A percentile compares a stretch with the other conserved stretches of the same genome.
Conservation (phyloP, 2,888 invertebrate genomes). For the Trachelus stipa region DNA sequence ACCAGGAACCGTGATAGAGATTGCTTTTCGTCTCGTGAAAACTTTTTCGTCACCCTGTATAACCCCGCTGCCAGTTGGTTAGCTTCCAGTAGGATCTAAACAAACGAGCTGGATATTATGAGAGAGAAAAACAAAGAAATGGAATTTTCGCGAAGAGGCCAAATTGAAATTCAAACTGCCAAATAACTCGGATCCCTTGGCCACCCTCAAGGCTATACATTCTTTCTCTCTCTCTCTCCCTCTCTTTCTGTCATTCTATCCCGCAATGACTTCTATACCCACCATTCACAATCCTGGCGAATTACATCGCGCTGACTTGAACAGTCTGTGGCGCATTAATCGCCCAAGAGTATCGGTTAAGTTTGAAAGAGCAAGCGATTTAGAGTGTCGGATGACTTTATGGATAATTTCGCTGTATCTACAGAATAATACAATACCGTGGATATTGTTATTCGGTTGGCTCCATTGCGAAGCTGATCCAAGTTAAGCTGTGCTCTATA, state of each 20-base stretch:
- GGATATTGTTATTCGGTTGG: constrained; percentile 48
- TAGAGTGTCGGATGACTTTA: background rate
- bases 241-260: too few relatives aligned
- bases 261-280: background rate
- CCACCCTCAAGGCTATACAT: constrained; percentile 3
- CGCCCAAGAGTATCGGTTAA: background rate
- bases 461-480: constrained; percentile 39
- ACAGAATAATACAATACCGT: constrained; percentile 8
- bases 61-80: background rate
- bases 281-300: background rate
- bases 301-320: background rate
- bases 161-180: constrained; percentile 24
- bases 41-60: background rate
- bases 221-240: too few relatives aligned
- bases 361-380: background rate
- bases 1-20: background rate
- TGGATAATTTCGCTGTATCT: background rate
- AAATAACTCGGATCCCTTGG: constrained; percentile 21
- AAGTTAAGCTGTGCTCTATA: constrained; percentile 46
- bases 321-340: background rate
- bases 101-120: background rate
- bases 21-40: background rate
- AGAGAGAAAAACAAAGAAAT: background rate
- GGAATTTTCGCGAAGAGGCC: constrained; percentile 13
- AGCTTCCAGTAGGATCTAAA: background rate